These are phyloP conservation scores for Botia kubotai DNA, from an alignment of 2,797 vertebrate genomes.

Conservation along the genomic window DNA sequence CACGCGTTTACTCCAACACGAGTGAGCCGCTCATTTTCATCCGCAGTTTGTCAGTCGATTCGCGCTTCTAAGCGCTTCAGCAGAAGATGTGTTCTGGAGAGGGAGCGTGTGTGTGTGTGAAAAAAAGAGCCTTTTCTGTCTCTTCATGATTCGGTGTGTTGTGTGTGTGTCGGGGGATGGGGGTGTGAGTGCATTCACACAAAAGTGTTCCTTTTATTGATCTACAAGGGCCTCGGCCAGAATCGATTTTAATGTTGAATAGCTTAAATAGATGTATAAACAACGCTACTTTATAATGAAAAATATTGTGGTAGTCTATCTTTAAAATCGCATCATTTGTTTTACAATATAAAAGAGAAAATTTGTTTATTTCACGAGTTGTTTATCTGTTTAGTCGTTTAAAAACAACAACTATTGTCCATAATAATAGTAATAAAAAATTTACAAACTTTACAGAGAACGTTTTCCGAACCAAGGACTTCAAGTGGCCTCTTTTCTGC, in stretches of 20 bases:
- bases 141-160: slow-evolving; percentile 22
- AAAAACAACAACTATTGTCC: neutral
- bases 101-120: slow-evolving; percentile 55
- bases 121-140: slow-evolving; percentile 32
- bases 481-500: neutral
- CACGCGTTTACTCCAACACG: slow-evolving; percentile 74
- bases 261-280: neutral
- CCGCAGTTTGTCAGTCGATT: slow-evolving; percentile 78
- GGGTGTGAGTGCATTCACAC: slow-evolving; percentile 27
- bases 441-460: neutral
- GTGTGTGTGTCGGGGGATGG: slow-evolving; percentile 38
- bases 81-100: slow-evolving; percentile 69
- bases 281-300: neutral
- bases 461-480: neutral
- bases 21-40: slow-evolving; percentile 84
- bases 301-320: neutral
- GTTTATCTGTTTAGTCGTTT: neutral
- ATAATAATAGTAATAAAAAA: neutral
- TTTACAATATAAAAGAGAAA: neutral
- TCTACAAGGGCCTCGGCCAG: slow-evolving; percentile 8
- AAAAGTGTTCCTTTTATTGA: slow-evolving; percentile 51
- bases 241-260: slow-evolving; percentile 43
- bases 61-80: slow-evolving; percentile 74
- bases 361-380: neutral
- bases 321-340: neutral